Conservation (phyloP, 2,113 vertebrate genomes). For the Erinaceus europaeus region DNA sequence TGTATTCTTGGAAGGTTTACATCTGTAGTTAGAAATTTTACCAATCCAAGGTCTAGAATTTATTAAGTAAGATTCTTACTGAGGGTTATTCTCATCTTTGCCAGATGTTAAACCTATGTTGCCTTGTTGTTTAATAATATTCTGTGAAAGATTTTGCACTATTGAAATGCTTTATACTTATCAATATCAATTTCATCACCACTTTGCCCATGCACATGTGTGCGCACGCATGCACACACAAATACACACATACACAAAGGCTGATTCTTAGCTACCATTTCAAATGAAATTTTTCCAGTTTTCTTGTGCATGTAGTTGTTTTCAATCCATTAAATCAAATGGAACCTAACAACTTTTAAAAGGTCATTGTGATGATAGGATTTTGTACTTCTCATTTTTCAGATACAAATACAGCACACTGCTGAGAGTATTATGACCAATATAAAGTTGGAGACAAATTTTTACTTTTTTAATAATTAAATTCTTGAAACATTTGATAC, state of each 20-base stretch:
- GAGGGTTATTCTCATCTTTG: background rate
- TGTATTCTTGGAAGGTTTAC: background rate
- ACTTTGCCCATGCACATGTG: too few relatives aligned
- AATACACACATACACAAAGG: too few relatives aligned
- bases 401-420: background rate
- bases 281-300: constrained; percentile 34
- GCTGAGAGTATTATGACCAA: background rate
- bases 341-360: background rate
- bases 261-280: background rate
- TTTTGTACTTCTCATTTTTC: constrained; percentile 1
- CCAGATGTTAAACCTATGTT: constrained; percentile 12
- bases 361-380: background rate
- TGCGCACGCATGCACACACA: too few relatives aligned
- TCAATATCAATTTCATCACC: too few relatives aligned
- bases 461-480: constrained; percentile 36
- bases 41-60: background rate
- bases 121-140: constrained; percentile 21
- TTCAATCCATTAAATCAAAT: background rate
- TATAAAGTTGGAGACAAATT: background rate
- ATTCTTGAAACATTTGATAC: constrained; percentile 35
- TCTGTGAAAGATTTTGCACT: constrained; percentile 26
- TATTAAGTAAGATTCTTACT: background rate
- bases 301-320: constrained; percentile 24
- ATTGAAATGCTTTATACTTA: too few relatives aligned
- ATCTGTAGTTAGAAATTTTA: background rate